Conservation (phyloP, 2,888 invertebrate genomes). For the Parnassius orleans region DNA sequence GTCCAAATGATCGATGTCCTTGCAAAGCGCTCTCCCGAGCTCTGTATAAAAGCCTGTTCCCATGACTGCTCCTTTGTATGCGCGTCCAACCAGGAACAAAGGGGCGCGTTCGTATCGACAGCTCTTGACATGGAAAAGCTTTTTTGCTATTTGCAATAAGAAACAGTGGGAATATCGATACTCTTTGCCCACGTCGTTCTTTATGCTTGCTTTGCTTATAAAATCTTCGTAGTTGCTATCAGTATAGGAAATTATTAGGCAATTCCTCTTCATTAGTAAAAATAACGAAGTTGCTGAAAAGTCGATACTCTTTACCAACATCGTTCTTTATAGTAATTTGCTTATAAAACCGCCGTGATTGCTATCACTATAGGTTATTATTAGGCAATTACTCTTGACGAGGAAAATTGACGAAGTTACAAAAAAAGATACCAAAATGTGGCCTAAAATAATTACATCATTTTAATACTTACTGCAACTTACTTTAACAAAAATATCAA, state of each 20-base stretch:
- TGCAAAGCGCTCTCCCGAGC: constrained; percentile 27
- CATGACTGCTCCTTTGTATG: constrained; percentile 28
- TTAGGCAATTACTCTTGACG: too few species aligned
- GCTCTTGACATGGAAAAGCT: constrained; percentile 75
- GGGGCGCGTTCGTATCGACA: constrained; percentile 64
- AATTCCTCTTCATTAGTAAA: neutral
- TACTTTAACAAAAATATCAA: constrained; percentile 8
- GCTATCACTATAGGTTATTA: too few species aligned
- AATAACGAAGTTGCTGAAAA: too few species aligned
- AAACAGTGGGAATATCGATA: constrained; percentile 46
- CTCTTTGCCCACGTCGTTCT: constrained; percentile 42
- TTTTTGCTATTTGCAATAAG: constrained; percentile 72
- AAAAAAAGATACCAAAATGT: too few species aligned
- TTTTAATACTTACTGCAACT: neutral
- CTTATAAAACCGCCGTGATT: too few species aligned
- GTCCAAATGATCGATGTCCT: constrained; percentile 27
- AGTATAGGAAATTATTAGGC: neutral
- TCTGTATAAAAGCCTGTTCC: constrained; percentile 13
- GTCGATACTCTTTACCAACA: too few species aligned
- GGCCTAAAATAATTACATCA: too few species aligned
- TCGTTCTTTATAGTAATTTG: too few species aligned
- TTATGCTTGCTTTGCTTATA: constrained; percentile 50
- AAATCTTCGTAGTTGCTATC: constrained; percentile 43
- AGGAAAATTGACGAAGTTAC: too few species aligned
- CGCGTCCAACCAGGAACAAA: constrained; percentile 57